These are phyloP conservation scores for Liopterus haemorrhoidalis DNA, from an alignment of 2,888 invertebrate species.

Conservation along the genomic window DNA sequence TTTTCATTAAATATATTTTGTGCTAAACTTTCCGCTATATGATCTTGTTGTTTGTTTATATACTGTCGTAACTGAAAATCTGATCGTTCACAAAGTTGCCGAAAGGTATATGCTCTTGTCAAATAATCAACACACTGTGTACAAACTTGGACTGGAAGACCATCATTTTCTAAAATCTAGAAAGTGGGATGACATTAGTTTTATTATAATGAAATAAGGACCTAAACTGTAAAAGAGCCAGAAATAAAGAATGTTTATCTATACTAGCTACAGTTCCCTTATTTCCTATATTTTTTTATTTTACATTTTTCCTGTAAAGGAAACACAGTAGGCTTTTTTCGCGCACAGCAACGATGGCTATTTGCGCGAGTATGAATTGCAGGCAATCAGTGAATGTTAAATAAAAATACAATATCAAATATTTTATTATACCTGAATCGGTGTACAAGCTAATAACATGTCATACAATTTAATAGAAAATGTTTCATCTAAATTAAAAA, in stretches of 20 bases:
- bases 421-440: slow-evolving; percentile 23
- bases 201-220: not conserved
- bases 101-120: slow-evolving; percentile 25
- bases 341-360: too few relatives aligned
- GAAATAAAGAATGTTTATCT: too few relatives aligned
- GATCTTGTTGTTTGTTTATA: slow-evolving; percentile 2
- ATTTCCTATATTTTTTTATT: too few relatives aligned
- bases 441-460: slow-evolving; percentile 26
- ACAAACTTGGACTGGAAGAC: slow-evolving; percentile 26
- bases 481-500: slow-evolving; percentile 18
- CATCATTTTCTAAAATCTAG: slow-evolving; percentile 26
- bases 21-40: too few relatives aligned
- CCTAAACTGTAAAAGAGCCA: too few relatives aligned
- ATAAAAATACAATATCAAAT: not conserved
- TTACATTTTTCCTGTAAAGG: too few relatives aligned
- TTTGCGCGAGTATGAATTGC: too few relatives aligned
- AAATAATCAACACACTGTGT: slow-evolving; percentile 23
- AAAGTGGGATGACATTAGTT: slow-evolving; percentile 3
- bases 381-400: too few relatives aligned
- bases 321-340: too few relatives aligned
- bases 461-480: slow-evolving; percentile 21
- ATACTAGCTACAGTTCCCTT: too few relatives aligned
- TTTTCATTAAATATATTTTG: too few relatives aligned
- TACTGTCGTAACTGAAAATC: slow-evolving; percentile 21
- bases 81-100: slow-evolving; percentile 21